These are phyloP conservation scores for Oceanites oceanicus DNA, from an alignment of 2,113 vertebrate genomes.

Conservation along the genomic window DNA sequence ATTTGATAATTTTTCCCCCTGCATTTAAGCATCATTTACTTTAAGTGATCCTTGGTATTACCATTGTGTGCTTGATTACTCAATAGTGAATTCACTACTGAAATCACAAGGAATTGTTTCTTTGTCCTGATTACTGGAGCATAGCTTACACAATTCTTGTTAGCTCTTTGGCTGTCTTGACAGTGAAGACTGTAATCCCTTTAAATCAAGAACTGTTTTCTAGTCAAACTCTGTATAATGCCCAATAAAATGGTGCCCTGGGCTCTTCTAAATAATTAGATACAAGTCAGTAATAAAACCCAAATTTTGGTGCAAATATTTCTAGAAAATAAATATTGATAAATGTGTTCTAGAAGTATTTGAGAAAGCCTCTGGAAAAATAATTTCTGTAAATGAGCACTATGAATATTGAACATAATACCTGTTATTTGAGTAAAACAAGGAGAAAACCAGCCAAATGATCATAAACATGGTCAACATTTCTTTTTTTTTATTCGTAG, in stretches of 20 bases:
- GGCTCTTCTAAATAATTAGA: background rate
- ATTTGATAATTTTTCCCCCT: constrained; percentile 37
- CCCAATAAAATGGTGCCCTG: background rate
- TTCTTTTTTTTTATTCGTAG: background rate
- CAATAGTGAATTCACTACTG: constrained; percentile 26
- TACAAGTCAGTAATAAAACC: background rate
- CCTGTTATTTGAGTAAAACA: background rate
- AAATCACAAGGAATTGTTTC: constrained; percentile 16
- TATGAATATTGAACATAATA: background rate
- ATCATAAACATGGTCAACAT: background rate
- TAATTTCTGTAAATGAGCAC: background rate
- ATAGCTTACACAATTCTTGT: background rate
- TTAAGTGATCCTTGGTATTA: background rate
- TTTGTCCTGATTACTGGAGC: background rate
- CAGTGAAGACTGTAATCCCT: background rate
- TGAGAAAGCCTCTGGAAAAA: background rate
- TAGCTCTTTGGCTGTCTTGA: background rate
- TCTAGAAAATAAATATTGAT: background rate
- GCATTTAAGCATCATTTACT: constrained; percentile 25
- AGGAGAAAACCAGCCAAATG: background rate
- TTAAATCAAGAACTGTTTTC: background rate
- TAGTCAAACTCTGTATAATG: background rate
- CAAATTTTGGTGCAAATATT: background rate
- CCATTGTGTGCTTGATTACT: background rate
- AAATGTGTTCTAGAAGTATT: background rate